These are phyloP conservation scores for Idaea biselata DNA, from an alignment of 2,888 invertebrate genomes.

Conservation along the genomic window DNA sequence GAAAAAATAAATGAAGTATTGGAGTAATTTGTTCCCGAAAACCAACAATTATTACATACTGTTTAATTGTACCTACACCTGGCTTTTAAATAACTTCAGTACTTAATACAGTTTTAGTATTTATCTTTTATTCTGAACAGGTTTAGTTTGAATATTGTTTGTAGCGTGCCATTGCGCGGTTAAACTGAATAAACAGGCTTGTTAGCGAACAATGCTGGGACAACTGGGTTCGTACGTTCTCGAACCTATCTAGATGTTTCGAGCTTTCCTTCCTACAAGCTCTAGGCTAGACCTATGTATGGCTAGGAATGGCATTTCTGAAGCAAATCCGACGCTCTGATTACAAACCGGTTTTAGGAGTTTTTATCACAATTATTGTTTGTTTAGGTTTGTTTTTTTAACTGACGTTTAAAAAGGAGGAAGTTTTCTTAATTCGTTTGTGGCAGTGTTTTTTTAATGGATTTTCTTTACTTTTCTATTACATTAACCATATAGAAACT, in stretches of 20 bases:
- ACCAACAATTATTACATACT: constrained; percentile 11
- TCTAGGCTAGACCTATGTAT: constrained; percentile 12
- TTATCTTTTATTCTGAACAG: constrained; percentile 28
- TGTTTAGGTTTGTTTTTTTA: no score
- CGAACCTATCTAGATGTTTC: constrained; percentile 44
- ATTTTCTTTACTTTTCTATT: no score
- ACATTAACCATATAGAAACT: no score
- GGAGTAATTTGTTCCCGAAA: no score
- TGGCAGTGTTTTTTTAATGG: no score
- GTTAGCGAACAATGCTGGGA: constrained; percentile 70
- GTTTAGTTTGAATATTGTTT: constrained; percentile 35
- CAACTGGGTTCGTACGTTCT: constrained; percentile 34
- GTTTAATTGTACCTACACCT: no score
- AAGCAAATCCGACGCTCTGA: constrained; percentile 24
- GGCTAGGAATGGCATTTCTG: constrained; percentile 37
- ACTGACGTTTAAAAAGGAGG: no score
- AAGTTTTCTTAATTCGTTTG: no score
- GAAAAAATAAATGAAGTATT: no score
- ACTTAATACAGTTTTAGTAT: neutral
- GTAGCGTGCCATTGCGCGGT: constrained; percentile 67
- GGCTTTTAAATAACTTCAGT: no score
- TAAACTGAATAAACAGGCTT: constrained; percentile 66
- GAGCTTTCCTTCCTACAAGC: constrained; percentile 25
- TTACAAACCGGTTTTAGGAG: neutral
- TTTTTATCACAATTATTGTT: neutral